A percentile compares a stretch with the other conserved stretches of the same genome.
Conservation (phyloP, 2,888 invertebrate genomes). For the Idaea dimidiata region DNA sequence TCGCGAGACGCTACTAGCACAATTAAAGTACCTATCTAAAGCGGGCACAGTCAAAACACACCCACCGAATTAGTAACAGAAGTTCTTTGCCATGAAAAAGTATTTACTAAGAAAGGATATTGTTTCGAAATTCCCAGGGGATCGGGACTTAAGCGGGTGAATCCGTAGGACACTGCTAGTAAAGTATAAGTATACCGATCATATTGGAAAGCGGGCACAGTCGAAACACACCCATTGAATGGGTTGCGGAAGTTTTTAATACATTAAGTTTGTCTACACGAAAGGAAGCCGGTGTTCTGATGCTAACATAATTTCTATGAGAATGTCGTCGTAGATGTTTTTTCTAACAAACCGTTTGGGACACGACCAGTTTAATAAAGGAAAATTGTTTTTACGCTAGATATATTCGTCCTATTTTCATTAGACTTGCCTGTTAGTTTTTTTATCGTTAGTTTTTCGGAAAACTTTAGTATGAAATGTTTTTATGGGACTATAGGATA, state of each 20-base stretch:
- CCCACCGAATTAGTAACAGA: too few relatives aligned
- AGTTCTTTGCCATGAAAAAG: too few relatives aligned
- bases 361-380: neutral
- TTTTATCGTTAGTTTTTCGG: neutral
- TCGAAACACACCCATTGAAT: neutral
- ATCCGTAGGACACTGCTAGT: too few relatives aligned
- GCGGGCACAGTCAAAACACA: too few relatives aligned
- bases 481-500: too few relatives aligned
- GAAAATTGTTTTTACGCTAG: neutral
- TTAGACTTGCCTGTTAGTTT: neutral
- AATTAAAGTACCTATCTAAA: too few relatives aligned
- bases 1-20: too few relatives aligned
- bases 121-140: too few relatives aligned
- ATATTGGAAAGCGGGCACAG: neutral
- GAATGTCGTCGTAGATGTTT: neutral
- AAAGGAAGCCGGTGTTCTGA: neutral
- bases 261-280: neutral
- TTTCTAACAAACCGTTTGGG: slow-evolving; percentile 1
- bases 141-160: too few relatives aligned
- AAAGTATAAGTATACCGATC: neutral
- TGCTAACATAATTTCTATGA: neutral
- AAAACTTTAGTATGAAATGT: too few relatives aligned
- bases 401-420: neutral
- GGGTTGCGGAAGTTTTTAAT: neutral
- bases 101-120: too few relatives aligned